Conservation (phyloP, 2,113 vertebrate species). For the Xiphophorus hellerii region DNA sequence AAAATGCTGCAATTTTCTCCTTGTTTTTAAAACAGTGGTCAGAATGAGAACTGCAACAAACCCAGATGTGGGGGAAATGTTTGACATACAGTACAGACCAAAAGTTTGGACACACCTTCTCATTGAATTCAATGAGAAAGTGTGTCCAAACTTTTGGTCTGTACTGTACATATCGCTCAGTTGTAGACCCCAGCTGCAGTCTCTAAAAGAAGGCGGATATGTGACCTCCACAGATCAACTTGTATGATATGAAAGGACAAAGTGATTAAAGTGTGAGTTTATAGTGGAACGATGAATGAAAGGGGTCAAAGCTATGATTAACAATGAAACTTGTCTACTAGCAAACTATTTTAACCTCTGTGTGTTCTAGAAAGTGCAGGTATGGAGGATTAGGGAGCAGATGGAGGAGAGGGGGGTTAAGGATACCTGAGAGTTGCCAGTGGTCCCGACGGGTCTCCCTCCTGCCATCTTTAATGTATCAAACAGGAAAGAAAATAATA, state of each 20-base stretch:
- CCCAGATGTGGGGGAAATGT: too few relatives aligned
- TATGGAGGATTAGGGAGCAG: not conserved
- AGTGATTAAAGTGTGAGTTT: too few relatives aligned
- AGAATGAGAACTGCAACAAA: too few relatives aligned
- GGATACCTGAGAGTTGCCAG: constrained; percentile 82
- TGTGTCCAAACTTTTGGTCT: too few relatives aligned
- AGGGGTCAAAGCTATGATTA: not conserved
- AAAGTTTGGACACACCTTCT: too few relatives aligned
- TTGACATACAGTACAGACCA: too few relatives aligned
- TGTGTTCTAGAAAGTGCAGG: constrained; percentile 17
- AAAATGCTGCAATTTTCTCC: not conserved
- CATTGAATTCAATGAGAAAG: too few relatives aligned
- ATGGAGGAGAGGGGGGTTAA: not conserved
- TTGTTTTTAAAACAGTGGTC: not conserved
- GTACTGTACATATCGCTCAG: too few relatives aligned
- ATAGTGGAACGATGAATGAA: not conserved
- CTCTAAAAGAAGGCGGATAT: too few relatives aligned
- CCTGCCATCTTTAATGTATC: constrained; percentile 79
- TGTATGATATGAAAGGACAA: too few relatives aligned
- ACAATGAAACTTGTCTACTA: not conserved
- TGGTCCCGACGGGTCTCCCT: constrained; percentile 81
- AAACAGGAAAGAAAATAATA: constrained; percentile 30
- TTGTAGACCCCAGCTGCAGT: too few relatives aligned
- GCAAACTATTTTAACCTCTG: not conserved
- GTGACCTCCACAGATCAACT: too few relatives aligned